Evolutionary conservation across 2,797 vertebrate species (phyloP).

Genomic region (Acipenser ruthenus): DNA sequence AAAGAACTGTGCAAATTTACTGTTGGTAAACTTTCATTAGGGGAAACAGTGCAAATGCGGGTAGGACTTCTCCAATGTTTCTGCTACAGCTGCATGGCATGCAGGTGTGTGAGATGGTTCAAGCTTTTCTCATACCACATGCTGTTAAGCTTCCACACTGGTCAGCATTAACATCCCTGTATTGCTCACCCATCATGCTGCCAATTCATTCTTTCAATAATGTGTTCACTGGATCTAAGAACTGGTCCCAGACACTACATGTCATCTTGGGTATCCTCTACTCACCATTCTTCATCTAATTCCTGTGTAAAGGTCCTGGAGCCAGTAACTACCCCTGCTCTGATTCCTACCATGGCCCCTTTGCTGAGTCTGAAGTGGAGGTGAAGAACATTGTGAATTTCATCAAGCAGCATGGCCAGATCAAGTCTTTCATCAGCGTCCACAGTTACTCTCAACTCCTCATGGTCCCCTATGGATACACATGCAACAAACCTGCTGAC

Average conservation of each 20-base stretch:
- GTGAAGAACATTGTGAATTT: slow-evolving; percentile 73
- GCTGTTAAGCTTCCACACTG: no score
- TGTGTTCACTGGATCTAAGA: slow-evolving; percentile 9
- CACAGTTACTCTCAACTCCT: slow-evolving; percentile 86
- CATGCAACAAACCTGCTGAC: slow-evolving; percentile 44
- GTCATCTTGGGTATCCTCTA: slow-evolving; percentile 8
- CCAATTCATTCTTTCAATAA: slow-evolving; percentile 17
- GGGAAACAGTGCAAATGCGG: no score
- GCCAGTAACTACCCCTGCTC: slow-evolving; percentile 72
- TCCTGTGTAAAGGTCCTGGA: slow-evolving; percentile 58
- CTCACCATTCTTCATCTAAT: slow-evolving; percentile 7
- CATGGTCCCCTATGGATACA: slow-evolving; percentile 78
- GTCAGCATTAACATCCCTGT: no score
- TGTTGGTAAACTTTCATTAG: no score
- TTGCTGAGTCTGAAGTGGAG: slow-evolving; percentile 75
- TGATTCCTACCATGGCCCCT: slow-evolving; percentile 67
- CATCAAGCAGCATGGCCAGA: slow-evolving; percentile 60
- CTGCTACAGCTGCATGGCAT: no score
- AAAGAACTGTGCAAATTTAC: no score
- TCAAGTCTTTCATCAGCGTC: slow-evolving; percentile 77
- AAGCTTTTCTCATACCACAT: no score
- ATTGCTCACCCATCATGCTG: no score
- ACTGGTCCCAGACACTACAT: background rate
- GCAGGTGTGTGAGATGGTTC: no score
- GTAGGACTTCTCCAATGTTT: no score